Evolutionary conservation across 2,113 vertebrate genomes (phyloP), one percentile per base, ranked within the genome.

Genomic region (Synchiropus splendidus): DNA sequence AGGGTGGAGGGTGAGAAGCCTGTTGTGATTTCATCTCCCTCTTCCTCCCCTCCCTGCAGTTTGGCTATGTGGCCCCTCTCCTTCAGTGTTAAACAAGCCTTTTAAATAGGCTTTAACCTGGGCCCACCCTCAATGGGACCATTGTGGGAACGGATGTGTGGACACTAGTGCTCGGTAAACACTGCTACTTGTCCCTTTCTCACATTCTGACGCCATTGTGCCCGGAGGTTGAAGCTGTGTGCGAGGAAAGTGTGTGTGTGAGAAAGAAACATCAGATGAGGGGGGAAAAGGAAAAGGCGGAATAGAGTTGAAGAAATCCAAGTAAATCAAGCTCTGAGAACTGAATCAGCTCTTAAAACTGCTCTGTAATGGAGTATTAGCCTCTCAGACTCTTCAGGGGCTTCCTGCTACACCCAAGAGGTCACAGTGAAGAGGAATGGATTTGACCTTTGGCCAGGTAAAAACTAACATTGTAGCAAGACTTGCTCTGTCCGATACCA

Each of bases 131-230:
- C 78, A 85, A 81, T 74, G 77, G 78, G 61, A 66, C 75, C 82
- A 80, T 86, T 85, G 79, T 84, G 74, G 72, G 72, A 77, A 64
- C 70, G 75, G 77, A 83, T 84, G 77, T 85, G 79, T 84, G 79
- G 72, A 82, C 83, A 77, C 71, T 76, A 62, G 72, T 73, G 61
- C 72, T 84, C 72, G 37, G 78, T 76, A 79, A 80, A 83, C 77
- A 83, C 69, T 43, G 64, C 70, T 63, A 63, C 79, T 81, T 57
- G 65, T 70, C 72, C 71, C 62, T 71, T 80, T 83, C 79, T 81
- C 77, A 74, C 67, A 78, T 80, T 77, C 58, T 47, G 54, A 45
- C 54, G 35, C 48, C 64, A 31, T 59, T 60, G 62, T 54, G 60
- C 33, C 58, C 8, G 6, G 67, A 68, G 52, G 49, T 46, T 64